Evolutionary conservation across 2,113 vertebrate species (phyloP).

Genomic region (Brachyhypopomus occidentalis): DNA sequence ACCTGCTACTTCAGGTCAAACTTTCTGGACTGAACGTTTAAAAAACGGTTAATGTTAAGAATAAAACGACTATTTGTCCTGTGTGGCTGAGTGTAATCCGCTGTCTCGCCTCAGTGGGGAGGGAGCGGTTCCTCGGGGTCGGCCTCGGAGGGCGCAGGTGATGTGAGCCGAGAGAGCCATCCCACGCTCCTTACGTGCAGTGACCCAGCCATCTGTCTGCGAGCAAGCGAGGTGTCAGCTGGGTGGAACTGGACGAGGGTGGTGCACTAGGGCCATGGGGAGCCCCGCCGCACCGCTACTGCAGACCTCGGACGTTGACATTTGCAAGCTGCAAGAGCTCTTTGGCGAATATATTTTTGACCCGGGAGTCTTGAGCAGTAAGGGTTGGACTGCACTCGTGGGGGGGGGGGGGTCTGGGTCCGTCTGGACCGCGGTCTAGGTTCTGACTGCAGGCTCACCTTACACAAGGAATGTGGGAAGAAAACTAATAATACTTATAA

Average conservation of each 20-base stretch:
- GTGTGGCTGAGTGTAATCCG: constrained; percentile 22
- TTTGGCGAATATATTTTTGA: too few relatives aligned
- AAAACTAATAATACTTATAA: not conserved
- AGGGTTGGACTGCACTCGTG: not conserved
- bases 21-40: not conserved
- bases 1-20: not conserved
- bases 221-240: constrained; percentile 60
- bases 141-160: constrained; percentile 68
- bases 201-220: constrained; percentile 76
- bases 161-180: constrained; percentile 74
- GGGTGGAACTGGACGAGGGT: constrained; percentile 63
- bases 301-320: too few relatives aligned
- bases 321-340: too few relatives aligned
- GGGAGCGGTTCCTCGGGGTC: constrained; percentile 19
- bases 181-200: constrained; percentile 77
- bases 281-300: too few relatives aligned
- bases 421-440: too few relatives aligned
- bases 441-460: not conserved
- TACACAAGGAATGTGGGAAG: not conserved
- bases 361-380: not conserved
- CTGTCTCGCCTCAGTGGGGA: constrained; percentile 36
- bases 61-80: constrained; percentile 26
- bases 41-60: not conserved
- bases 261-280: too few relatives aligned
- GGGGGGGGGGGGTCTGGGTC: too few relatives aligned